These are phyloP conservation scores for Gorsachius goisagi DNA, from an alignment of 2,113 vertebrate genomes.

Conservation along the genomic window DNA sequence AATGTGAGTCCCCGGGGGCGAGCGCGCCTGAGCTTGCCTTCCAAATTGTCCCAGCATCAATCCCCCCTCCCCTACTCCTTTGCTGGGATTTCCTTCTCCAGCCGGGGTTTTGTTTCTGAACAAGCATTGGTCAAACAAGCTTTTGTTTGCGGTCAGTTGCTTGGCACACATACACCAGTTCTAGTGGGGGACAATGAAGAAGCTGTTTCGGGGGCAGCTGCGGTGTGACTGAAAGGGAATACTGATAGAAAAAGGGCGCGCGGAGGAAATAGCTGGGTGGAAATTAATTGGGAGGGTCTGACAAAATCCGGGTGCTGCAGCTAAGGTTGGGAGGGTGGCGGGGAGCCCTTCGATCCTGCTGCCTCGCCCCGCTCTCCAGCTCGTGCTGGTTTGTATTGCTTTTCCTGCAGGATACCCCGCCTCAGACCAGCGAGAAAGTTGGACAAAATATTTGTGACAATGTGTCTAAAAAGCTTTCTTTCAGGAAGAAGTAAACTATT, in stretches of 20 bases:
- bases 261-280: conserved; percentile 24
- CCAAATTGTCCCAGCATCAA: conserved; percentile 67
- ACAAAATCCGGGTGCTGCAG: background rate
- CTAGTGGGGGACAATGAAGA: conserved; percentile 75
- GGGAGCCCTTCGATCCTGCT: background rate
- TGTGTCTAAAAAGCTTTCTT: background rate
- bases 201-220: conserved; percentile 72
- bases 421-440: background rate
- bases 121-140: conserved; percentile 86
- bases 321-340: background rate
- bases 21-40: conserved; percentile 47
- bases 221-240: conserved; percentile 56
- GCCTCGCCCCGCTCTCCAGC: rapidly evolving
- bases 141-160: conserved; percentile 83
- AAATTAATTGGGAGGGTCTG: conserved; percentile 26
- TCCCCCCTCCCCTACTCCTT: conserved; percentile 64
- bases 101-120: conserved; percentile 79
- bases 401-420: background rate
- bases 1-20: conserved; percentile 41
- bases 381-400: background rate
- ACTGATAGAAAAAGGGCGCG: conserved; percentile 46
- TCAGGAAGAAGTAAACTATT: conserved; percentile 55
- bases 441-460: background rate
- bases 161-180: conserved; percentile 74
- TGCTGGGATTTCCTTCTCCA: conserved; percentile 76